Conservation (phyloP, 2,113 vertebrate genomes). For the Ahaetulla prasina region DNA sequence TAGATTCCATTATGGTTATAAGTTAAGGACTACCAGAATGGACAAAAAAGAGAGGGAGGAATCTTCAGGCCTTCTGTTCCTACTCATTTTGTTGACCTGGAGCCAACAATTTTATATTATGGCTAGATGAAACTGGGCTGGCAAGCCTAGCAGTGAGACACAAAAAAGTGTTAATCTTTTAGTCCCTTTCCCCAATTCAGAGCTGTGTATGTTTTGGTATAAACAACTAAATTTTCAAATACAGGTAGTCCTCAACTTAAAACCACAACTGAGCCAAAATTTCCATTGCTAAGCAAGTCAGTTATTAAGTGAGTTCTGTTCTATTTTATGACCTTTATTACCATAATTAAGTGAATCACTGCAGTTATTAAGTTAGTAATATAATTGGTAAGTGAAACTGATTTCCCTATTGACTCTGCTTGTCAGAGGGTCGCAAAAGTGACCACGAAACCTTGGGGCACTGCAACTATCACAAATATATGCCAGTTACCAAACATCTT, state of each 20-base stretch:
- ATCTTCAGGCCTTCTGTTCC: background rate
- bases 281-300: background rate
- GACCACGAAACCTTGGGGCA: background rate
- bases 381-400: background rate
- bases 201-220: background rate
- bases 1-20: background rate
- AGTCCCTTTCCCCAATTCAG: background rate
- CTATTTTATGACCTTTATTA: background rate
- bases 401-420: background rate
- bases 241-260: background rate
- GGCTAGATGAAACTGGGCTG: background rate
- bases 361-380: background rate
- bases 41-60: too few relatives aligned
- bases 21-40: background rate
- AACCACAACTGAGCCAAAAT: background rate
- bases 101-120: background rate
- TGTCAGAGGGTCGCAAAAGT: background rate
- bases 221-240: background rate
- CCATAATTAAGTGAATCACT: background rate
- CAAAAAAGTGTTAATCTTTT: background rate
- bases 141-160: background rate
- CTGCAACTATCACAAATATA: background rate
- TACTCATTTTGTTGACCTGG: background rate
- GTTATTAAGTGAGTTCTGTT: background rate
- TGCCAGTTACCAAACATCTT: background rate